A percentile compares a stretch with the other conserved stretches of the same genome.
phyloP scores from a whole-genome alignment of 2,888 invertebrate genomes.

The Agonopterix alstromeriana region DNA sequence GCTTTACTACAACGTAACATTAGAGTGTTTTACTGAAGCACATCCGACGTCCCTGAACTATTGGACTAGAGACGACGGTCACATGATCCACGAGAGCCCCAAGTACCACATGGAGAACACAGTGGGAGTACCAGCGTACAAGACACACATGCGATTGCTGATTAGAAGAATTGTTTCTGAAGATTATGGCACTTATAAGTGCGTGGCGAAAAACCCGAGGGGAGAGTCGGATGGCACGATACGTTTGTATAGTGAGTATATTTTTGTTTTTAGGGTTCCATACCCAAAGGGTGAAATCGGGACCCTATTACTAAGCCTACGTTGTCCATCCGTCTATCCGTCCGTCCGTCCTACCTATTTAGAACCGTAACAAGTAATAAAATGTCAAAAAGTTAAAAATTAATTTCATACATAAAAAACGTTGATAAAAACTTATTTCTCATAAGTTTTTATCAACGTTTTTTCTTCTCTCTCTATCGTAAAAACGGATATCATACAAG shows the following conservation, averaged over 20 bases:
- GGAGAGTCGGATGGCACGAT: slow-evolving; percentile 94
- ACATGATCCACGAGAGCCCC: slow-evolving; percentile 90
- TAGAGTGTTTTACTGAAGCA: slow-evolving; percentile 94
- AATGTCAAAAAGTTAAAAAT: too few species aligned
- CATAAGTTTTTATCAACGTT: too few species aligned
- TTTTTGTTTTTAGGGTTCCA: too few species aligned
- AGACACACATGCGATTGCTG: slow-evolving; percentile 91
- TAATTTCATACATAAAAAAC: too few species aligned
- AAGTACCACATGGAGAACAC: slow-evolving; percentile 89
- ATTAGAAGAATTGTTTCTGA: slow-evolving; percentile 85
- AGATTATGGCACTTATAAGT: slow-evolving; percentile 93
- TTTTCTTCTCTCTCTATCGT: too few species aligned
- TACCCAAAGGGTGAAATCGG: too few species aligned
- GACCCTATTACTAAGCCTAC: too few species aligned
- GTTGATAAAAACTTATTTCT: too few species aligned
- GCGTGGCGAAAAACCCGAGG: slow-evolving; percentile 92
- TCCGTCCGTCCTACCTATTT: too few species aligned
- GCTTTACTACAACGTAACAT: slow-evolving; percentile 86
- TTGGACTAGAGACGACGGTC: slow-evolving; percentile 91
- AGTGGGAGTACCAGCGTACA: slow-evolving; percentile 83
- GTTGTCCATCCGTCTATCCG: too few species aligned
- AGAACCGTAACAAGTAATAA: too few species aligned
- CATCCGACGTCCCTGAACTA: slow-evolving; percentile 94
- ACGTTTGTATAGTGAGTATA: slow-evolving; percentile 90
- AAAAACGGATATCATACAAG: neutral